Base-by-base conservation (phyloP, 2,797 vertebrate genomes). In the Echiichthys vipera region DNA sequence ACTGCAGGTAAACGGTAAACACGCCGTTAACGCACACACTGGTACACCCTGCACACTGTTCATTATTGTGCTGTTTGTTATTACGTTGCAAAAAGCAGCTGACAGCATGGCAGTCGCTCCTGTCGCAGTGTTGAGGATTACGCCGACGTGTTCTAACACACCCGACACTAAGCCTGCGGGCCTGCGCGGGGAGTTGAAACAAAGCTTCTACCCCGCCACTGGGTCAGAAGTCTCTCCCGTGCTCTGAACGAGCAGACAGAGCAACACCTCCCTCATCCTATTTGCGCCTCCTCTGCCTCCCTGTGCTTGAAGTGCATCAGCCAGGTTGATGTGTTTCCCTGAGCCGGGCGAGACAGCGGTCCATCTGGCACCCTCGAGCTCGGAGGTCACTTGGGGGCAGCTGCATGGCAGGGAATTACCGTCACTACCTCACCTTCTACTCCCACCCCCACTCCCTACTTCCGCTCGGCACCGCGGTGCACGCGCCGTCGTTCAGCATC, bases 351-450 rank as follows among this genome's bases (percentile, higher is more conserved):
- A 77, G 61, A 63, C 58, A 14, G 39, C n/a, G 9, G 64, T 24
- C 58, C 72, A 78, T 80, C 78, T 79, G 79, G 66, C 17, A 14
- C 71, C 77, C 84, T 77, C 29, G 3, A 62, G 67, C 70, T 65
- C 42, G 56, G 32, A 55, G 81, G 75, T 71, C 45, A 84, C 54
- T 45, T 17, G 53, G 55, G 72, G 67, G 69, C 43, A 51, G 47
- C 65, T 63, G 18, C 53, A 20, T 8, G 13, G 63, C 65, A 9
- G 10, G 27, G 49, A 78, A 55, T 47, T 47, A 69, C 40, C 1
- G 2, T 53, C 2, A 6, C 57, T 39, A 73, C 22, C 64, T 63
- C 27, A 22, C 15, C 42, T 47, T 53, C 46, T 17, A 27, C 65
- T 63, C 43, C 51, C 2, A 1, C 20, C 51, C 57, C n/a, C n/a